A percentile compares a stretch with the other conserved stretches of the same genome.
These are phyloP conservation scores for Alouatta palliata DNA, from an alignment of 2,113 vertebrate genomes.

Conservation along the genomic window DNA sequence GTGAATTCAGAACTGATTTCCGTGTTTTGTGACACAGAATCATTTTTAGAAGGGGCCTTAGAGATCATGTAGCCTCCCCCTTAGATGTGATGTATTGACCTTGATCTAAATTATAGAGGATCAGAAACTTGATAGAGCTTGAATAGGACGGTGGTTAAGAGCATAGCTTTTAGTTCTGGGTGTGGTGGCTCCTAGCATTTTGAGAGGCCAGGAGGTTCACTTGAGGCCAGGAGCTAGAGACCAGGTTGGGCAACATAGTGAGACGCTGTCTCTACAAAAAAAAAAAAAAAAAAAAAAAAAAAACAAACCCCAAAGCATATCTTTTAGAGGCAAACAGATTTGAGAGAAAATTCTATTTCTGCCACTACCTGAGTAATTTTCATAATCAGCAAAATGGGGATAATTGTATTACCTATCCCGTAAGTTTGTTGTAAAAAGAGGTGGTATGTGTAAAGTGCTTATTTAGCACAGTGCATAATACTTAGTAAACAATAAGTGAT, in stretches of 20 bases:
- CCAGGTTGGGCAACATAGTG: no score
- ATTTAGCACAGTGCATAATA: background rate
- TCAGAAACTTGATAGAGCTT: conserved; percentile 25
- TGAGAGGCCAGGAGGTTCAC: no score
- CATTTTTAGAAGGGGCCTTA: background rate
- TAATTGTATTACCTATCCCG: background rate
- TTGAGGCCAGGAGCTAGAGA: no score
- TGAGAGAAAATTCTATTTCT: conserved; percentile 39
- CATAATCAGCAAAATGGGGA: background rate
- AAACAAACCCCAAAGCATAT: background rate
- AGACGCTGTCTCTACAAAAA: no score
- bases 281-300: no score
- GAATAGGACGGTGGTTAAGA: background rate
- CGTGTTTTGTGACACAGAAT: background rate
- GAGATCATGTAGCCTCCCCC: background rate
- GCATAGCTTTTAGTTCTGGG: background rate
- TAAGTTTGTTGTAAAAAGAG: conserved; percentile 12
- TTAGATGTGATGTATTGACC: background rate
- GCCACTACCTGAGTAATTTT: background rate
- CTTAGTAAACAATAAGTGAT: background rate
- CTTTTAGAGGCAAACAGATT: background rate
- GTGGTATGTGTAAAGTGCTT: background rate
- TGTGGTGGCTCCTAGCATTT: no score
- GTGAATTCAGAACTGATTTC: conserved; percentile 18
- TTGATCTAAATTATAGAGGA: background rate